Percentiles rank a stretch among this genome's conserved stretches.
Evolutionary conservation across 2,888 invertebrate genomes (phyloP).

Genomic region (Ochropleura leucogaster): DNA sequence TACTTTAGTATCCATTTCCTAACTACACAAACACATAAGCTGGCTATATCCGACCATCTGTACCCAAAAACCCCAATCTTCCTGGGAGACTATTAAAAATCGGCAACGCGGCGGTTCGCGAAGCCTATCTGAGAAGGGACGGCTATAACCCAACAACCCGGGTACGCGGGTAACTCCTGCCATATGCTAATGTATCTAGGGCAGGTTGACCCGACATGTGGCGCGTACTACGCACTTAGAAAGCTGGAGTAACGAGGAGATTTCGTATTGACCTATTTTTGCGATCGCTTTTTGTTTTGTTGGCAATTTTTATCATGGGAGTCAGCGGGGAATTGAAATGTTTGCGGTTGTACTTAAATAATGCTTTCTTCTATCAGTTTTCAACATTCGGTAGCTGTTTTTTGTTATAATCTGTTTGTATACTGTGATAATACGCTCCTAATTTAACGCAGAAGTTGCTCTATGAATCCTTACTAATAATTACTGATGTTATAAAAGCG

Average conservation of each 20-base stretch:
- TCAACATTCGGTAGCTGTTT: neutral
- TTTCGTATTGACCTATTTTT: conserved; percentile 41
- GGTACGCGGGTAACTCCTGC: conserved; percentile 25
- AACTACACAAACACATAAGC: conserved; percentile 6
- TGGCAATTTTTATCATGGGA: conserved; percentile 18
- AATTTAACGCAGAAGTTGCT: neutral
- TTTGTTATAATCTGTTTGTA: neutral
- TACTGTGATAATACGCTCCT: neutral
- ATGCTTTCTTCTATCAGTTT: neutral
- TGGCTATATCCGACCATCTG: conserved; percentile 19
- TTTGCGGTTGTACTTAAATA: neutral
- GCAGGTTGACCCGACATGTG: conserved; percentile 51
- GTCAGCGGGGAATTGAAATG: neutral
- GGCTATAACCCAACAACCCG: conserved; percentile 39
- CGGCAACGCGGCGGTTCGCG: conserved; percentile 44
- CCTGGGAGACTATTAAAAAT: conserved; percentile 48
- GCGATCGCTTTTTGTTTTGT: conserved; percentile 17
- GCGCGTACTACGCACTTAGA: conserved; percentile 35
- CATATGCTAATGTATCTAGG: conserved; percentile 55
- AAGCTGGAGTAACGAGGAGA: conserved; percentile 12
- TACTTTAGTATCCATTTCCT: conserved; percentile 1
- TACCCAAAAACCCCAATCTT: conserved; percentile 40
- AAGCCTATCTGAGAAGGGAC: conserved; percentile 54
- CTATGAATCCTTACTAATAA: no score
- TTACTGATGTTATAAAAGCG: no score